Percentiles rank a stretch among this genome's conserved stretches.
These are phyloP conservation scores for Colletes latitarsis DNA, from an alignment of 1,140 invertebrate species.

Conservation along the genomic window DNA sequence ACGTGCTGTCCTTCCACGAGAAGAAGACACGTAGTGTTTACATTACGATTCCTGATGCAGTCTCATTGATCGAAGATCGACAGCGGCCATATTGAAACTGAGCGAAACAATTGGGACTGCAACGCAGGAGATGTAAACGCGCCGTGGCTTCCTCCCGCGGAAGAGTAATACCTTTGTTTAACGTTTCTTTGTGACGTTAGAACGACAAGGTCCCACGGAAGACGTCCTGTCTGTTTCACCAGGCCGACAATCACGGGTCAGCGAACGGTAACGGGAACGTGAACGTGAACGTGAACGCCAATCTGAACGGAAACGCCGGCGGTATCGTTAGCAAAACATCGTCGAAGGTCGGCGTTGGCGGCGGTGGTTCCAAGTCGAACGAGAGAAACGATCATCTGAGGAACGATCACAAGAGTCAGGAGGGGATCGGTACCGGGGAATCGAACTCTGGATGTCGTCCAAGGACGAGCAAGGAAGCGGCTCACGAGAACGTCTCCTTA, in stretches of 20 bases:
- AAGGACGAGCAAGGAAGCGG: conserved; percentile 71
- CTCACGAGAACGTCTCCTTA: conserved; percentile 66
- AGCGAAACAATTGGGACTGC: too few species aligned
- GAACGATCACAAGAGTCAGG: conserved; percentile 64
- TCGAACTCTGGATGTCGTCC: conserved; percentile 68
- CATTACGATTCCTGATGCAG: too few species aligned
- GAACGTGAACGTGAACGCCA: conserved; percentile 61
- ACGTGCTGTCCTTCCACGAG: too few species aligned
- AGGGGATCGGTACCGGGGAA: conserved; percentile 59
- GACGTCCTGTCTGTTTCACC: conserved; percentile 30
- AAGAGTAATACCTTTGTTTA: neutral
- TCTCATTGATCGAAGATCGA: too few species aligned
- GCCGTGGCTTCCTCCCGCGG: too few species aligned
- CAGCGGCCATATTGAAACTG: too few species aligned
- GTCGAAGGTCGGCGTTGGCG: conserved; percentile 60
- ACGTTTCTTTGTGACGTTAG: conserved; percentile 22
- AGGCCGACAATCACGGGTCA: conserved; percentile 58
- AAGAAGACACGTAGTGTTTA: too few species aligned
- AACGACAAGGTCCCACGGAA: conserved; percentile 24
- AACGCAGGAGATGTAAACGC: neutral
- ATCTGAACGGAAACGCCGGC: conserved; percentile 65
- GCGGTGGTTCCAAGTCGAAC: conserved; percentile 57
- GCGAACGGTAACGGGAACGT: conserved; percentile 70
- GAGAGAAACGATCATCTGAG: conserved; percentile 63
- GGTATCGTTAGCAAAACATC: conserved; percentile 64